Percentiles rank a stretch among this genome's conserved stretches.
These are phyloP conservation scores for Matsumyia berberina DNA, from an alignment of 2,888 invertebrate genomes.

Conservation along the genomic window DNA sequence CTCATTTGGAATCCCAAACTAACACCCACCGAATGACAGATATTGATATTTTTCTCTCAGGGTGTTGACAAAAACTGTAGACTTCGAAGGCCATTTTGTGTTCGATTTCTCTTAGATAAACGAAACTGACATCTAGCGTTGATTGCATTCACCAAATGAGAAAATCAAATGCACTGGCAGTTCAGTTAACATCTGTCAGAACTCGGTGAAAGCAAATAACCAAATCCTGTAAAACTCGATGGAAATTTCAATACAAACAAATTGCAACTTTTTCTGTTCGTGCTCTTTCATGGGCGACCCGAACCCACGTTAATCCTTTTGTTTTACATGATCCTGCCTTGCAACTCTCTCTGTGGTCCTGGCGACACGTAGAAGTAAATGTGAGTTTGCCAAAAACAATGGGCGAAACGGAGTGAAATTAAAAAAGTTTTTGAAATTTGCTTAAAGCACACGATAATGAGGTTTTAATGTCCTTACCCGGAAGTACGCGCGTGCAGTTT, in stretches of 20 bases:
- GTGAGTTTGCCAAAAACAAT: conserved; percentile 16
- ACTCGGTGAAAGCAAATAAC: background rate
- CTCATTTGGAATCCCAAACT: too few relatives aligned
- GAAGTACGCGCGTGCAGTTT: conserved; percentile 33
- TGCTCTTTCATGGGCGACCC: background rate
- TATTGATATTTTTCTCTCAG: background rate
- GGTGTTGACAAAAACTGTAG: background rate
- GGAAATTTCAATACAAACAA: conserved; percentile 27
- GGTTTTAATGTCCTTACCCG: conserved; percentile 63
- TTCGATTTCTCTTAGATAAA: conserved; percentile 37
- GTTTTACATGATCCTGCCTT: conserved; percentile 54
- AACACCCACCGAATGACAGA: too few relatives aligned
- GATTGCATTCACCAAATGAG: conserved; percentile 30
- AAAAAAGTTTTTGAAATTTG: conserved; percentile 61
- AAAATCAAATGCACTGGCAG: conserved; percentile 23
- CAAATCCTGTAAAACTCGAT: background rate
- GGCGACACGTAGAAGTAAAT: conserved; percentile 20
- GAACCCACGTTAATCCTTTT: conserved; percentile 48
- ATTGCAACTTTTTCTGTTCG: conserved; percentile 1
- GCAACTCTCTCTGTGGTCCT: conserved; percentile 8
- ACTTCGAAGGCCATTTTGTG: background rate
- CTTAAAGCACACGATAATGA: conserved; percentile 68
- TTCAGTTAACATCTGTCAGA: conserved; percentile 44
- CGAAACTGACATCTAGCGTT: conserved; percentile 19
- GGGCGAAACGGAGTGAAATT: background rate